A percentile compares a stretch with the other conserved stretches of the same genome.
Conservation (phyloP, 2,113 vertebrate species). For the Carassius gibelio region DNA sequence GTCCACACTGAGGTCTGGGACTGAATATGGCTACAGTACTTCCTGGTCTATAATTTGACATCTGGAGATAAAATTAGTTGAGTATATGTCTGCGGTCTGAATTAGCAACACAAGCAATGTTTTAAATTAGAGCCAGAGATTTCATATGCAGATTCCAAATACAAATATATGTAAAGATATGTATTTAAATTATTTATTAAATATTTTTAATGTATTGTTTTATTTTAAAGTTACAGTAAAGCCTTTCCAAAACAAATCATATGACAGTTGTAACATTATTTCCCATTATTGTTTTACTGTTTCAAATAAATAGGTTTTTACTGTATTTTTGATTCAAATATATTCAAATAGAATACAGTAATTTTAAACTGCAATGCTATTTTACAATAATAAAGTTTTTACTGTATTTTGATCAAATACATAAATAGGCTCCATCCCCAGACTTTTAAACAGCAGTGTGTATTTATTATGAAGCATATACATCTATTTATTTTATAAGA, state of each 20-base stretch:
- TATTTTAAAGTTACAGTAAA: too few relatives aligned
- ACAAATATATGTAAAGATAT: background rate
- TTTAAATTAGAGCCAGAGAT: constrained; percentile 10
- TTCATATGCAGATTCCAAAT: background rate
- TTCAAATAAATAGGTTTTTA: too few relatives aligned
- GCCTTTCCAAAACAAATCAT: too few relatives aligned
- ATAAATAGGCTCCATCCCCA: background rate
- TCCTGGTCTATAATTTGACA: background rate
- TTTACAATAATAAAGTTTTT: background rate
- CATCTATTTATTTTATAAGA: background rate
- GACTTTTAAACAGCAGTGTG: background rate
- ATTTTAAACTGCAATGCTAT: background rate
- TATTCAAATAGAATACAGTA: background rate
- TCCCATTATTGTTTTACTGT: background rate
- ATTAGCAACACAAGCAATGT: constrained; percentile 11
- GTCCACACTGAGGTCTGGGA: background rate
- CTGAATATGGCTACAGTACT: constrained; percentile 2
- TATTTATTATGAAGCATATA: background rate
- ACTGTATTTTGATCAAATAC: background rate
- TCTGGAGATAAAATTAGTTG: background rate
- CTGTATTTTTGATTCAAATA: background rate
- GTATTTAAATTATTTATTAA: too few relatives aligned
- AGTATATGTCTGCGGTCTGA: background rate
- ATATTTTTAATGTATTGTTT: too few relatives aligned
- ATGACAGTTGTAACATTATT: too few relatives aligned